phyloP scores from a whole-genome alignment of 2,888 invertebrate species.

The Linnaemya vulpina region DNA sequence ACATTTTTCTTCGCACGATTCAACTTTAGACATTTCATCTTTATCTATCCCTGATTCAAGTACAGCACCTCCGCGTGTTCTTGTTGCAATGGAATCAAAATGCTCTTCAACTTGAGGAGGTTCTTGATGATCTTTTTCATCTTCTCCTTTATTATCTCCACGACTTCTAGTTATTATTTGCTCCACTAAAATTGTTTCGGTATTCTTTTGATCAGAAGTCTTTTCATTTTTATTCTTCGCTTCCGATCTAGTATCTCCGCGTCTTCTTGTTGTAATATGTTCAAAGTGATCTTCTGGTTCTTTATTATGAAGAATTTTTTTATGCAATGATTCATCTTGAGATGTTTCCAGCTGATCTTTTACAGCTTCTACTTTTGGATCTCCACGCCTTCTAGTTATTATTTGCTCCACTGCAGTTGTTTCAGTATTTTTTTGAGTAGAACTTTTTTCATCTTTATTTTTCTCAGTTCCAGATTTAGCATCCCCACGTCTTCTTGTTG shows the following conservation, averaged over 20 bases:
- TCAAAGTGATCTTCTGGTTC: background rate
- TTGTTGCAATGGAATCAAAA: constrained; percentile 2
- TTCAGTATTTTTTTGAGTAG: background rate
- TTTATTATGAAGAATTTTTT: too few relatives aligned
- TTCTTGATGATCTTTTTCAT: too few relatives aligned
- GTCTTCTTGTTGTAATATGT: constrained; percentile 10
- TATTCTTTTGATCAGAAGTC: too few relatives aligned
- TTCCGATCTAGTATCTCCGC: background rate
- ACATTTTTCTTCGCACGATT: background rate
- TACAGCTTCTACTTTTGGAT: background rate
- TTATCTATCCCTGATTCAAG: background rate
- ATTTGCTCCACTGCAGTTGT: background rate
- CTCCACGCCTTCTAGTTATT: background rate
- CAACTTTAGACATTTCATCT: background rate
- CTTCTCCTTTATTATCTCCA: too few relatives aligned
- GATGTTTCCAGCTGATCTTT: background rate
- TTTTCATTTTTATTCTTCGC: background rate
- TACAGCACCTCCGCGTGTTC: background rate
- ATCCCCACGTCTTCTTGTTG: too few relatives aligned
- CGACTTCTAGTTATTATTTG: too few relatives aligned
- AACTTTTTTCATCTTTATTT: background rate
- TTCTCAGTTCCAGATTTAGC: too few relatives aligned
- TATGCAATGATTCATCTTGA: background rate
- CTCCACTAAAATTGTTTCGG: too few relatives aligned
- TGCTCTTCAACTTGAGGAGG: background rate